These are phyloP conservation scores for Mamestra configurata DNA, from an alignment of 1,140 invertebrate species.

Conservation along the genomic window DNA sequence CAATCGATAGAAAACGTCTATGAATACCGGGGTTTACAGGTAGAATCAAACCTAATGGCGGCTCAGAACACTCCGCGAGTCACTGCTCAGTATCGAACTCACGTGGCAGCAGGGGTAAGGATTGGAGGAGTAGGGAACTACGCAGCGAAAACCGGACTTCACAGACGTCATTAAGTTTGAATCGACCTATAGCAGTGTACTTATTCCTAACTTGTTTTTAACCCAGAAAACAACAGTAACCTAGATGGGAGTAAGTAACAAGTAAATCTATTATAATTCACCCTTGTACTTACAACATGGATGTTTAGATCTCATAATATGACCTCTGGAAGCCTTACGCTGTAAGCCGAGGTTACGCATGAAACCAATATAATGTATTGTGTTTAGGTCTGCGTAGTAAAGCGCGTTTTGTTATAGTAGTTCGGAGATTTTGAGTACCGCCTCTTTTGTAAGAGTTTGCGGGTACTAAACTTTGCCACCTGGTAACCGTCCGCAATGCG, in stretches of 20 bases:
- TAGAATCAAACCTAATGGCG: too few relatives aligned
- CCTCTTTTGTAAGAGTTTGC: too few relatives aligned
- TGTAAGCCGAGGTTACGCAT: slow-evolving; percentile 25
- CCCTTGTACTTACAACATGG: slow-evolving; percentile 4
- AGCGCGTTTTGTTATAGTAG: neutral
- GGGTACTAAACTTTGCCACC: too few relatives aligned
- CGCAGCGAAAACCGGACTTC: too few relatives aligned
- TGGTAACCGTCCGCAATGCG: too few relatives aligned
- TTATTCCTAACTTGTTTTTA: neutral
- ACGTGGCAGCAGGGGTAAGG: too few relatives aligned
- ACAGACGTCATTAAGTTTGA: too few relatives aligned
- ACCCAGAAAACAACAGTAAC: neutral
- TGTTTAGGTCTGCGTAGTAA: neutral
- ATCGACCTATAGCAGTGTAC: neutral
- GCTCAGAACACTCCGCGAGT: too few relatives aligned
- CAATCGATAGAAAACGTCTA: too few relatives aligned
- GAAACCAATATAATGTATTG: slow-evolving; percentile 11
- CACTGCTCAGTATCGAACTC: too few relatives aligned
- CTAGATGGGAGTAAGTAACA: neutral
- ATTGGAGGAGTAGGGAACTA: too few relatives aligned
- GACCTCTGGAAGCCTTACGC: slow-evolving; percentile 20
- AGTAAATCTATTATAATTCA: neutral
- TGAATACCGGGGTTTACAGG: too few relatives aligned
- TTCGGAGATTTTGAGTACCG: neutral
- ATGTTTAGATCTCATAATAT: slow-evolving; percentile 17